A percentile compares a stretch with the other conserved stretches of the same genome.
phyloP scores from a whole-genome alignment of 2,888 invertebrate species.

The Habrosyne pyritoides region DNA sequence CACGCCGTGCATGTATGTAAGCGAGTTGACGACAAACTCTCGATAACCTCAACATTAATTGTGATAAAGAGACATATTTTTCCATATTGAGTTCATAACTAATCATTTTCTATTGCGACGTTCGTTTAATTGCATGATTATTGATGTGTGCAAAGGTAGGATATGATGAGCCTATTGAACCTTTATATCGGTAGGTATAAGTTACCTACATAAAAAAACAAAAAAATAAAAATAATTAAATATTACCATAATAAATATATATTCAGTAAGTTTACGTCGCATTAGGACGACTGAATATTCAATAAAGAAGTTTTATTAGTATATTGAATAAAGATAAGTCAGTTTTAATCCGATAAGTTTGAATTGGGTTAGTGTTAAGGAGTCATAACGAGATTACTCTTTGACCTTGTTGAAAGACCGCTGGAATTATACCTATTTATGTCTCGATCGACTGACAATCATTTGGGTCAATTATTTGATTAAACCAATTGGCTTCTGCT shows the following conservation, averaged over 20 bases:
- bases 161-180: no score
- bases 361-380: no score
- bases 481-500: background rate
- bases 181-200: no score
- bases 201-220: no score
- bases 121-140: background rate
- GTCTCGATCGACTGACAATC: background rate
- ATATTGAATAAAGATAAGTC: no score
- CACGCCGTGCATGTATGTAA: slow-evolving; percentile 36
- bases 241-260: no score
- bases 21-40: slow-evolving; percentile 26
- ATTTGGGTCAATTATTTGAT: background rate
- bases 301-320: no score
- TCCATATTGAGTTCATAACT: slow-evolving; percentile 21
- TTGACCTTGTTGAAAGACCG: background rate
- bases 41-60: slow-evolving; percentile 48
- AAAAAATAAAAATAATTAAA: no score
- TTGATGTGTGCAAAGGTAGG: background rate
- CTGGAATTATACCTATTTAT: background rate
- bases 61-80: slow-evolving; percentile 33
- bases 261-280: no score
- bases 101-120: slow-evolving; percentile 1
- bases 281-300: no score
- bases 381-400: background rate
- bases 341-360: no score